These are phyloP conservation scores for Petrolisthes manimaculis DNA, from an alignment of 2,888 invertebrate genomes.

Conservation along the genomic window DNA sequence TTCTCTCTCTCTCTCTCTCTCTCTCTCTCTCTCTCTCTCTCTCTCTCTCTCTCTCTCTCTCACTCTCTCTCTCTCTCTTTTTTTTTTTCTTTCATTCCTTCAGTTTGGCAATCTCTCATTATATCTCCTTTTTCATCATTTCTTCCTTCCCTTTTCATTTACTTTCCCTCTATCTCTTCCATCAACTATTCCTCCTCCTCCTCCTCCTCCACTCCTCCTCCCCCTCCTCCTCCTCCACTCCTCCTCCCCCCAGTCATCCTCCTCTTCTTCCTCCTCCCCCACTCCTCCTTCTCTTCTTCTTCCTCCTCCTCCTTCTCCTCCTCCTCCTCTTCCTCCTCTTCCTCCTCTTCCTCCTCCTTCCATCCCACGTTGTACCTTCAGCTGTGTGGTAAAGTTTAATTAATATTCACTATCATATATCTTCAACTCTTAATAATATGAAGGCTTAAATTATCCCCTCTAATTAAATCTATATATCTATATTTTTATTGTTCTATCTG, in stretches of 20 bases:
- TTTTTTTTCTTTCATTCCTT: slow-evolving; percentile 30
- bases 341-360: background rate
- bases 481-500: too few species aligned
- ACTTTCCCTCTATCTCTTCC: background rate
- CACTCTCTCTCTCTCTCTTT: slow-evolving; percentile 38
- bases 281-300: too few species aligned
- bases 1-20: slow-evolving; percentile 5
- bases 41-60: slow-evolving; percentile 15
- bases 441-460: too few species aligned
- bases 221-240: background rate
- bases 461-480: too few species aligned
- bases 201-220: background rate
- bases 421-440: background rate
- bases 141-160: background rate
- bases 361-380: background rate
- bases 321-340: too few species aligned
- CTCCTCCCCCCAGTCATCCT: too few species aligned
- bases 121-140: background rate
- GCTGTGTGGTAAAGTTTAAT: background rate
- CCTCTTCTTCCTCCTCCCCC: too few species aligned
- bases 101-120: background rate
- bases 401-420: background rate
- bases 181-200: background rate
- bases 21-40: slow-evolving; percentile 27
- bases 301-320: background rate